These are phyloP conservation scores for Podotricha telesiphe DNA, from an alignment of 2,888 invertebrate species.

Conservation along the genomic window DNA sequence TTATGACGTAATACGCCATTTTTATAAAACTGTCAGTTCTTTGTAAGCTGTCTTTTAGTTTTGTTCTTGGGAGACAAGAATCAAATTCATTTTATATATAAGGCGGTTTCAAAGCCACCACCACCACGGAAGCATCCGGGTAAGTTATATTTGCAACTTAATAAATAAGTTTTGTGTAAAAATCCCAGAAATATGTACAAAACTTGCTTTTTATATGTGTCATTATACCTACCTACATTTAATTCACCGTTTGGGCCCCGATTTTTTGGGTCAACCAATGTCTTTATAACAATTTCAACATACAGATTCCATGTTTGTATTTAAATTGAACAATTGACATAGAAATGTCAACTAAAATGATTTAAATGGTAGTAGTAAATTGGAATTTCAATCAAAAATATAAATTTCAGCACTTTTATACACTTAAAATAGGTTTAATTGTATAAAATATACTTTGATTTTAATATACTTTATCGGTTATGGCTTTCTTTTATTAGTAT, in stretches of 20 bases:
- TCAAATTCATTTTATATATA: conserved; percentile 61
- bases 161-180: conserved; percentile 31
- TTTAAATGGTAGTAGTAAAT: not conserved
- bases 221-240: conserved; percentile 47
- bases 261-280: conserved; percentile 74
- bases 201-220: conserved; percentile 47
- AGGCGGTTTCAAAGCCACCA: conserved; percentile 64
- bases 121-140: conserved; percentile 81
- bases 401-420: not conserved
- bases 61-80: conserved; percentile 65
- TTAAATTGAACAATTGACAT: not conserved
- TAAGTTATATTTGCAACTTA: conserved; percentile 58
- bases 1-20: conserved; percentile 78
- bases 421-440: not conserved
- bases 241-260: conserved; percentile 41
- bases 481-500: not conserved
- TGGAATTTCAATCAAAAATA: not conserved
- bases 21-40: conserved; percentile 63
- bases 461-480: not conserved
- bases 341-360: not conserved
- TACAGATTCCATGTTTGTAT: not conserved
- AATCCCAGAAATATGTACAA: conserved; percentile 10
- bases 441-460: not conserved
- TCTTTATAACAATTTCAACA: conserved; percentile 19
- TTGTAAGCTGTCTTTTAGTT: conserved; percentile 63